Base-by-base conservation (phyloP, 2,113 vertebrate species). In the Columba livia region DNA sequence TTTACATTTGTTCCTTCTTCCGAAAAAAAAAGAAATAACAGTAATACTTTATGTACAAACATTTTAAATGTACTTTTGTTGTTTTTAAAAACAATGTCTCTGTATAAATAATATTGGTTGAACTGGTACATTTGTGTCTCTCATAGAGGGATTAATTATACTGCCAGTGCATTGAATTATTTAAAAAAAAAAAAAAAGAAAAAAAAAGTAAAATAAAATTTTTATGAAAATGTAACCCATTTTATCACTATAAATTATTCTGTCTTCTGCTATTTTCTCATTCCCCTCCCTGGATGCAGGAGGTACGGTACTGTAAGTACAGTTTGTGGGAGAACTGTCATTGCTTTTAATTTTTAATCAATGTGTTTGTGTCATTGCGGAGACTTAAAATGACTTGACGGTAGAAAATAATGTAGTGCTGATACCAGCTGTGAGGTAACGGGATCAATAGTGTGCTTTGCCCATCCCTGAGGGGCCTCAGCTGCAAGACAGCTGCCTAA, bases 31-130 rank as follows among this genome's bases (percentile, higher is more conserved):
- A 93, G 79, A 94, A 95, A 95, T 98, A 98, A 95, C 96, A 98
- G 98, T 99, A 98, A 98, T 98, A 98, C 98, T 98, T 98, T 98
- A 98, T 99, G 98, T 99, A 98, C 97, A 99, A 98, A 99, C 97
- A 98, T 98, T 98, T 98, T 98, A 98, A 98, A 97, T 98, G 98
- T 99, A 98, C 98, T 98, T 99, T 98, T 98, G 98, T 98, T 99
- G 98, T 99, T 99, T 99, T 98, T 98, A 98, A 99, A 99, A 98
- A 99, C 98, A 98, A 98, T 98, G 98, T 99, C 98, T 98, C 98
- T 98, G 98, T 98, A 98, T 98, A 99, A 98, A 98, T 98, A 98
- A 99, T 98, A 98, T 98, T 98, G 98, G 98, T 98, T 98, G 97
- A 99, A 97, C 97, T 98, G 97, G 97, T 97, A 95, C 93, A 60